phyloP scores from a whole-genome alignment of 2,797 vertebrate species.

The Echeneis naucrates region DNA sequence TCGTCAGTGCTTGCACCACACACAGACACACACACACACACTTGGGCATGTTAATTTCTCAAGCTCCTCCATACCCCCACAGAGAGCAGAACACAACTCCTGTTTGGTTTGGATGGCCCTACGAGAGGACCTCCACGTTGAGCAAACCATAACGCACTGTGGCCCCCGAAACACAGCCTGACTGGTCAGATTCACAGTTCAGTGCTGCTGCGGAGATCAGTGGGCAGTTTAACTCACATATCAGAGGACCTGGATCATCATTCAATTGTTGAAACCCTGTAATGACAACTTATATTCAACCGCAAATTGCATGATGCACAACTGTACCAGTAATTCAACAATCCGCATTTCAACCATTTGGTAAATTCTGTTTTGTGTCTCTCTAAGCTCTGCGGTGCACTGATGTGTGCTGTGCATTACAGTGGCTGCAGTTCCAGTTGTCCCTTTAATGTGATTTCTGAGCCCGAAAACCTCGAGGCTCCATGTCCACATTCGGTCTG shows the following conservation, averaged over 20 bases:
- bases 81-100: constrained; percentile 68
- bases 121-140: constrained; percentile 76
- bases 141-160: constrained; percentile 70
- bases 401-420: constrained; percentile 7
- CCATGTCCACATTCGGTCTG: constrained; percentile 25
- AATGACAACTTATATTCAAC: not conserved
- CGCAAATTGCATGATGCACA: not conserved
- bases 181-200: constrained; percentile 49
- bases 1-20: constrained; percentile 56
- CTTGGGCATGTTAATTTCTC: constrained; percentile 68
- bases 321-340: not conserved
- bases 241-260: constrained; percentile 20
- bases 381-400: constrained; percentile 13
- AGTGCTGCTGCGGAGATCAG: constrained; percentile 55
- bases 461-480: constrained; percentile 16
- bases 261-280: constrained; percentile 8
- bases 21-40: constrained; percentile 45
- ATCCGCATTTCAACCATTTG: constrained; percentile 14
- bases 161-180: constrained; percentile 56
- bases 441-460: constrained; percentile 19
- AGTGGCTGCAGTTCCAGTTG: constrained; percentile 11
- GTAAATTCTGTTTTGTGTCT: constrained; percentile 16
- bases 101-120: constrained; percentile 79
- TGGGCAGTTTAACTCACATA: constrained; percentile 16
- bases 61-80: constrained; percentile 61